Evolutionary conservation across 2,888 invertebrate genomes (phyloP).

Genomic region (Drosophila hamatofila): DNA sequence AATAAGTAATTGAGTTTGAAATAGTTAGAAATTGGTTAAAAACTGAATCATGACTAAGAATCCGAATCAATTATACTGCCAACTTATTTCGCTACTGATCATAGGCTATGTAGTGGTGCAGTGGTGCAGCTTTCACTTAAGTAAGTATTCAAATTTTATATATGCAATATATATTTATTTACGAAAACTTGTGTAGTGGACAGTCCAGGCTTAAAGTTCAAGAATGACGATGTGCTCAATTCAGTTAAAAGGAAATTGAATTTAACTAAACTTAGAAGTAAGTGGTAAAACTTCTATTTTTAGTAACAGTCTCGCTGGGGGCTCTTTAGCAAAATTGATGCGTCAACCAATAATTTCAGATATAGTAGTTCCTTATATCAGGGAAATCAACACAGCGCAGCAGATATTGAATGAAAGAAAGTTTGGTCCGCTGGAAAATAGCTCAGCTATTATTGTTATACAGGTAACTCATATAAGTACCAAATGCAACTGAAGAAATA

Average conservation of each 20-base stretch:
- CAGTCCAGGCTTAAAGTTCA: fast-evolving
- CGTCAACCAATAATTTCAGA: neutral
- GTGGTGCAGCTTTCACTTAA: neutral
- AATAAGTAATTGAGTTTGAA: neutral
- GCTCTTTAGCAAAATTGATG: neutral
- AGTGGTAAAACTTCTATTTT: neutral
- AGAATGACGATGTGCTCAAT: fast-evolving
- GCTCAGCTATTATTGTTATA: constrained; percentile 94
- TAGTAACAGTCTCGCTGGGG: neutral
- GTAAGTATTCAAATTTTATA: neutral
- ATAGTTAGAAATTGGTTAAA: neutral
- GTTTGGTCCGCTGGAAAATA: constrained; percentile 93
- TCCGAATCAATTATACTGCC: neutral
- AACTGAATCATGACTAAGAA: constrained; percentile 1
- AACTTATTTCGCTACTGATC: neutral
- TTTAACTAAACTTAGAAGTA: neutral
- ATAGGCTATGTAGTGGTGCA: neutral
- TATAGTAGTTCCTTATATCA: constrained; percentile 18
- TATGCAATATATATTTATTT: neutral
- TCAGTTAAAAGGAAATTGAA: neutral
- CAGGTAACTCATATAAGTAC: constrained; percentile 88
- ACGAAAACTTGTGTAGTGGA: neutral
- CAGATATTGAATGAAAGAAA: constrained; percentile 93
- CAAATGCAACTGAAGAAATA: no score
- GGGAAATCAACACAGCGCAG: constrained; percentile 90